Evolutionary conservation across 2,113 vertebrate genomes (phyloP).

Genomic region (Rhegmatorhina hoffmannsi): DNA sequence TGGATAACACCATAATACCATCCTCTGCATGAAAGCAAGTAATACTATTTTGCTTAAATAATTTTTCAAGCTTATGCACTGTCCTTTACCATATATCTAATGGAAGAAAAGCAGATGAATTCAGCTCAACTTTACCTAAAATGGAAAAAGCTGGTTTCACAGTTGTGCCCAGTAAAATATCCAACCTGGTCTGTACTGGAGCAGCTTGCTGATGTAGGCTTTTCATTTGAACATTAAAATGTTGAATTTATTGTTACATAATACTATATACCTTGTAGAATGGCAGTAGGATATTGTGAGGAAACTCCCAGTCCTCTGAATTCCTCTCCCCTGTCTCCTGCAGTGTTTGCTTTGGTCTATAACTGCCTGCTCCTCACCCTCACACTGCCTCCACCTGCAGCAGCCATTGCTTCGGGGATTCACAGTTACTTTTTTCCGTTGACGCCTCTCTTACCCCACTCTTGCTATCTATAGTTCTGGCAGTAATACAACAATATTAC

Average conservation of each 20-base stretch:
- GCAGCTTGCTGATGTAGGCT: background rate
- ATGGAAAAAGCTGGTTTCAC: background rate
- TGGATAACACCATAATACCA: background rate
- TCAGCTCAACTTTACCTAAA: background rate
- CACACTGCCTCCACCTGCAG: background rate
- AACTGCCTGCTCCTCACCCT: background rate
- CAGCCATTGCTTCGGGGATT: background rate
- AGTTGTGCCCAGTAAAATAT: background rate
- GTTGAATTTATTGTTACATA: background rate
- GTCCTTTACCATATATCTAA: background rate
- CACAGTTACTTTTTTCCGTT: background rate
- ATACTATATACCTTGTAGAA: background rate
- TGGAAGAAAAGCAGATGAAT: background rate
- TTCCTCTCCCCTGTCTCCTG: background rate
- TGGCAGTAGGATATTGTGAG: background rate
- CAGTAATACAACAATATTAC: background rate
- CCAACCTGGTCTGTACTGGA: background rate
- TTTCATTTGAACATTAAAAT: background rate
- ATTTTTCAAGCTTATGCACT: background rate
- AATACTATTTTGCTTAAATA: background rate
- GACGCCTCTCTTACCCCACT: background rate
- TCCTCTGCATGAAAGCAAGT: background rate
- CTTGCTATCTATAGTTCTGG: background rate
- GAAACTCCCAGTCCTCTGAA: background rate
- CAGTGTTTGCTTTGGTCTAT: background rate